A percentile compares a stretch with the other conserved stretches of the same genome.
Evolutionary conservation across 1,140 invertebrate genomes (phyloP).

Genomic region (Zaprionus ornatus): DNA sequence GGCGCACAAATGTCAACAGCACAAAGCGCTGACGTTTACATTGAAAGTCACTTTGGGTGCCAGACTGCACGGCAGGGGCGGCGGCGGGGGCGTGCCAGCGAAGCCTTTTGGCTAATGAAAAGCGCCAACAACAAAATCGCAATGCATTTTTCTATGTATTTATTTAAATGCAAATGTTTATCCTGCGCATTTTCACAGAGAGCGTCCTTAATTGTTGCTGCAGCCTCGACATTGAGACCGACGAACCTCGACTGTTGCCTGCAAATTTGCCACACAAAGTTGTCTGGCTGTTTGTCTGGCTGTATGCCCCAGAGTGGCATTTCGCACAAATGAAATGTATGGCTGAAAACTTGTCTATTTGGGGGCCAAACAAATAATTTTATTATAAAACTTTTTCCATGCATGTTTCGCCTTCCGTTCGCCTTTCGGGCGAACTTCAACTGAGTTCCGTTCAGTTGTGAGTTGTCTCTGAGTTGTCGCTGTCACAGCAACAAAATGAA

Average conservation of each 20-base stretch:
- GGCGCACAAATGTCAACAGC: constrained; percentile 78
- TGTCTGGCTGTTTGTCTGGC: constrained; percentile 23
- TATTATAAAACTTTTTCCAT: constrained; percentile 71
- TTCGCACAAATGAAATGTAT: constrained; percentile 79
- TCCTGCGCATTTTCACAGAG: constrained; percentile 15
- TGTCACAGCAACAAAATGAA: constrained; percentile 54
- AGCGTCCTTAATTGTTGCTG: constrained; percentile 60
- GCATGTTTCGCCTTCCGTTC: constrained; percentile 28
- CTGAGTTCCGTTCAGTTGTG: background rate
- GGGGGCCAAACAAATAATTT: constrained; percentile 74
- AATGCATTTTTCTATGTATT: constrained; percentile 68
- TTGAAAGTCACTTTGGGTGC: constrained; percentile 79
- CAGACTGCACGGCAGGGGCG: constrained; percentile 48
- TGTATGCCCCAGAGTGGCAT: constrained; percentile 76
- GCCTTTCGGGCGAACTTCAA: background rate
- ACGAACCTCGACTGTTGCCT: background rate
- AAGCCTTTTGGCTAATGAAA: constrained; percentile 68
- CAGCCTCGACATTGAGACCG: constrained; percentile 46
- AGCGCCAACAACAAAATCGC: constrained; percentile 60
- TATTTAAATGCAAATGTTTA: constrained; percentile 77
- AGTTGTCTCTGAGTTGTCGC: background rate
- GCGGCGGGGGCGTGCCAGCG: background rate
- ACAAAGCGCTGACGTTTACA: constrained; percentile 80
- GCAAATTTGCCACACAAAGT: constrained; percentile 60
- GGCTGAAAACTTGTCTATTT: constrained; percentile 79